phyloP scores from a whole-genome alignment of 2,888 invertebrate genomes.

The Chaitophorus viminalis region DNA sequence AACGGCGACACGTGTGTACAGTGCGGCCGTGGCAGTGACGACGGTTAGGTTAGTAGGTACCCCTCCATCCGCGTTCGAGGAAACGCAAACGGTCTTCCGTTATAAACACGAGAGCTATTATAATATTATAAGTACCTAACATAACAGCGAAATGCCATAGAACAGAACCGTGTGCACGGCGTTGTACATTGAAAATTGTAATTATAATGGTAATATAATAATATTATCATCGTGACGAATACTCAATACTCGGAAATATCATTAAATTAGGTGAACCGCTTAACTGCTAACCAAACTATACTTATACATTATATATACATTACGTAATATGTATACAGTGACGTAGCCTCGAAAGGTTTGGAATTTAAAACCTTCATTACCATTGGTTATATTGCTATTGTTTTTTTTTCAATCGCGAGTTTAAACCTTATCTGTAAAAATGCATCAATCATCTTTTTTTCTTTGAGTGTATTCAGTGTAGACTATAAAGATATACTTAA shows the following conservation, averaged over 20 bases:
- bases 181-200: no score
- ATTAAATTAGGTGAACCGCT: background rate
- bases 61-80: background rate
- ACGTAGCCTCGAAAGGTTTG: background rate
- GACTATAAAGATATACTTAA: background rate
- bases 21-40: background rate
- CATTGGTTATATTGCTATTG: background rate
- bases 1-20: background rate
- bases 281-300: background rate
- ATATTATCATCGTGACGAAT: background rate
- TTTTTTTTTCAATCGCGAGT: no score
- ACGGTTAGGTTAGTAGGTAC: background rate
- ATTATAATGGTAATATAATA: background rate
- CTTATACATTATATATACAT: background rate
- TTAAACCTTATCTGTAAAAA: background rate
- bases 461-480: no score
- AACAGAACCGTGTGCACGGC: background rate
- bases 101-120: background rate
- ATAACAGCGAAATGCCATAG: background rate
- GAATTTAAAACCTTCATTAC: background rate
- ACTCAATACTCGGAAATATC: background rate
- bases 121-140: background rate
- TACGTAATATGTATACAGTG: background rate
- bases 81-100: background rate
- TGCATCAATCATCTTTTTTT: background rate